Conservation (phyloP, 2,888 invertebrate genomes). For the Poecilobothrus nobilitatus region DNA sequence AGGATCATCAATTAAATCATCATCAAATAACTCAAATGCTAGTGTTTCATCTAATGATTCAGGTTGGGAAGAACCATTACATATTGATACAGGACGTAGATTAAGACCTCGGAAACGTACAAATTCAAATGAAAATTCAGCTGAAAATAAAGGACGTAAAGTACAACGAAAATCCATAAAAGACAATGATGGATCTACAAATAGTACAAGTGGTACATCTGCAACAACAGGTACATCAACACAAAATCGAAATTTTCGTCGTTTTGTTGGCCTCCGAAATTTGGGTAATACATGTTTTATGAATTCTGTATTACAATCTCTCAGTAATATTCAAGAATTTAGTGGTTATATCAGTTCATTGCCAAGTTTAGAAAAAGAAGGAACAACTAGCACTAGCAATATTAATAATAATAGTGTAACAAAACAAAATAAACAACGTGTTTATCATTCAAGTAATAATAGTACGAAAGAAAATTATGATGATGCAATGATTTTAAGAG, state of each 20-base stretch:
- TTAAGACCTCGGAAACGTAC: constrained; percentile 31
- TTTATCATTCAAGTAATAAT: constrained; percentile 54
- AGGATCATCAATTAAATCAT: constrained; percentile 24
- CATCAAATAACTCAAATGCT: constrained; percentile 29
- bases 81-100: constrained; percentile 23
- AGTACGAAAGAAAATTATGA: constrained; percentile 52
- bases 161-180: neutral
- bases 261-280: constrained; percentile 63
- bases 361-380: constrained; percentile 57
- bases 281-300: constrained; percentile 80
- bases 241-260: constrained; percentile 23
- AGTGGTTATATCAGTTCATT: constrained; percentile 71
- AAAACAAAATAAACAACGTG: constrained; percentile 36
- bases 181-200: constrained; percentile 17
- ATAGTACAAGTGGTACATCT: neutral
- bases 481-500: constrained; percentile 69
- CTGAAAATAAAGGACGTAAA: constrained; percentile 9
- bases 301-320: constrained; percentile 75
- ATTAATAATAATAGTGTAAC: constrained; percentile 29
- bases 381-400: constrained; percentile 15
- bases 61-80: constrained; percentile 28
- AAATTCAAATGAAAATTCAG: constrained; percentile 29
- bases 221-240: constrained; percentile 9
- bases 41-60: constrained; percentile 31
- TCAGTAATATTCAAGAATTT: constrained; percentile 77